A percentile compares a stretch with the other conserved stretches of the same genome.
Evolutionary conservation across 2,888 invertebrate species (phyloP).

Genomic region (Prosopocoilus inquinatus): DNA sequence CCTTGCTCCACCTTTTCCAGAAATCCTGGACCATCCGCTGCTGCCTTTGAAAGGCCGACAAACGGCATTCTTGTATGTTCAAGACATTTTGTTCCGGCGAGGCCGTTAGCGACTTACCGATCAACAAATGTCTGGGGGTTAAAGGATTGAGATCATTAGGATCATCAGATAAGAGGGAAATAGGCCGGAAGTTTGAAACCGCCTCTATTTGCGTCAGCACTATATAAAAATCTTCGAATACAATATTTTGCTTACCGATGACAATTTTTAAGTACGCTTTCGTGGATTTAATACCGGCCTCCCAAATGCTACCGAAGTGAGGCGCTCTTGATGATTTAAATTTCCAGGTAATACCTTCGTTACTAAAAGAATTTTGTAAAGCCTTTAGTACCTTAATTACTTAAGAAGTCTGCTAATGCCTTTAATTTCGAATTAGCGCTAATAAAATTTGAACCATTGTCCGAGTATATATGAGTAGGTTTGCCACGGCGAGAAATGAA

Average conservation of each 20-base stretch:
- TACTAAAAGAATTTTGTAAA: neutral
- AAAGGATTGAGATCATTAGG: conserved; percentile 32
- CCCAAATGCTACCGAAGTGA: conserved; percentile 42
- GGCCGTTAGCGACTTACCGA: conserved; percentile 27
- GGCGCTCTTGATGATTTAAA: conserved; percentile 37
- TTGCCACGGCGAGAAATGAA: conserved; percentile 37
- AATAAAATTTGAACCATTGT: conserved; percentile 39
- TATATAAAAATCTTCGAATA: conserved; percentile 36
- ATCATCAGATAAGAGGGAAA: conserved; percentile 30
- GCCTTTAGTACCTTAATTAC: no score
- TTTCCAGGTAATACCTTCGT: conserved; percentile 29
- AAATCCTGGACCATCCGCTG: conserved; percentile 31
- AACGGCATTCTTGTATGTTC: conserved; percentile 20
- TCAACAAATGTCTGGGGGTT: conserved; percentile 37
- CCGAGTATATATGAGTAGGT: conserved; percentile 32
- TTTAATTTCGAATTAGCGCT: conserved; percentile 33
- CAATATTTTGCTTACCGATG: conserved; percentile 28
- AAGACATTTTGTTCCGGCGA: conserved; percentile 25
- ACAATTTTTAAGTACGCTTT: conserved; percentile 37
- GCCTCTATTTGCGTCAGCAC: conserved; percentile 38
- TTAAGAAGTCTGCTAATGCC: no score
- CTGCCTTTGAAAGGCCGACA: conserved; percentile 29
- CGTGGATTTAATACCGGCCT: conserved; percentile 36
- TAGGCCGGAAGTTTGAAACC: conserved; percentile 37
- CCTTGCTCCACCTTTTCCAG: conserved; percentile 30